These are phyloP conservation scores for Lethrus apterus DNA, from an alignment of 1,140 invertebrate genomes.

Conservation along the genomic window DNA sequence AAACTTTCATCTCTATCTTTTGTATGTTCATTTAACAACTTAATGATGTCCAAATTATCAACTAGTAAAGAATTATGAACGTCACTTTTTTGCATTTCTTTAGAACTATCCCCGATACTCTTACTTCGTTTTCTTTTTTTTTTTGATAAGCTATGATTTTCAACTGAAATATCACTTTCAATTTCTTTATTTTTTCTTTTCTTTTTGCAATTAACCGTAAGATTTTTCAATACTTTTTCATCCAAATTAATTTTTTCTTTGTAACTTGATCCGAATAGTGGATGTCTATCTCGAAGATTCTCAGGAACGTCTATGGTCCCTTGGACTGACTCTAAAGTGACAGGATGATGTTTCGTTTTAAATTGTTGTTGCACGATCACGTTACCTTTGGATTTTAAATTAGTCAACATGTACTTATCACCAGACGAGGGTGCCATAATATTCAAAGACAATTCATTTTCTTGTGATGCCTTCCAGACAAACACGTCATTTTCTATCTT, in stretches of 20 bases:
- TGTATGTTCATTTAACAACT: neutral
- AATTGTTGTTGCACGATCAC: neutral
- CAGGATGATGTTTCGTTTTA: neutral
- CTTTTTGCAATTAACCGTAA: no score
- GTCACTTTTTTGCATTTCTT: neutral
- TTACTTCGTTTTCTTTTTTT: neutral
- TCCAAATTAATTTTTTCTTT: constrained; percentile 1
- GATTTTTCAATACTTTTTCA: neutral
- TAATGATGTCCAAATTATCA: neutral
- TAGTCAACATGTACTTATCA: no score
- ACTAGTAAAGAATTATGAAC: no score
- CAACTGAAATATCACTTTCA: no score
- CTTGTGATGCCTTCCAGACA: neutral
- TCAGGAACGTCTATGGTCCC: neutral
- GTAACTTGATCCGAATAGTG: neutral
- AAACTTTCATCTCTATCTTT: neutral
- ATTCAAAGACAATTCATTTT: neutral
- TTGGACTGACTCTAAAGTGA: neutral
- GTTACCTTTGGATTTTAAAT: neutral
- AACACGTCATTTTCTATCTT: neutral
- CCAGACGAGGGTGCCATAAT: neutral
- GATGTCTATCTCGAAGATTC: neutral
- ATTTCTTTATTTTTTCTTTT: no score
- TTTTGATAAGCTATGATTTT: no score
- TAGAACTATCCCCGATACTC: neutral